Evolutionary conservation across 1,140 invertebrate genomes (phyloP), one percentile per base, ranked within the genome.

Genomic region (Pseudomyrmex pallidus): DNA sequence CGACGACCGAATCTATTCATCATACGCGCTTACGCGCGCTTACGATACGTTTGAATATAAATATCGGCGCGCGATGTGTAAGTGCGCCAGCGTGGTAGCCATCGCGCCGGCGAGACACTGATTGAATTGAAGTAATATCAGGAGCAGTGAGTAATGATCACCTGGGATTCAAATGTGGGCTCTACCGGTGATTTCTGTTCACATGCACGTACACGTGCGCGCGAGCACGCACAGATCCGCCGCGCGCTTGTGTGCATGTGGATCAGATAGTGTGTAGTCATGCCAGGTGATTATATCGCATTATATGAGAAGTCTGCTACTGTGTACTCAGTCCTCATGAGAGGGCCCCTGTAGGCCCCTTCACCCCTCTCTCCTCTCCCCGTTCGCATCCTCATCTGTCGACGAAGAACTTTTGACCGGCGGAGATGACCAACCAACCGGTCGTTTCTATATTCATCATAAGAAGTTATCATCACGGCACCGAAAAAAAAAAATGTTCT

Each of bases 121-220:
- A 94, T 94, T 93, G 93, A 94, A 94, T 94, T 93, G 93, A 94
- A 94, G 93, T 93, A 94, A 94, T 94, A 94, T 94, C 94, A 94
- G 93, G 90, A 93, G 91, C 93, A 91, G 92, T 94, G 93, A 94
- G 90, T 94, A 94, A 94, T 94, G 93, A 91, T 91, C 93, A 87
- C 87, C 85, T 86, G 90, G 90, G 87, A 94, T 93, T 93, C 92
- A 93, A 94, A 94, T 92, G 90, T 91, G 87, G 44, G 85, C 87
- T 87, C 90, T 89, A 85, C 92, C 90, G 91, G 91, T 91, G 91
- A 93, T 91, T 90, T 91, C 83, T 66, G 83, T 77, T 86, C 68
- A 80, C 54, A 48, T 59, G 50, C 84, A 82, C 77, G 73, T 76
- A 72, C 73, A 74, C 62, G 86, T 73, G 64, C 72, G 74, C 48